A percentile compares a stretch with the other conserved stretches of the same genome.
Evolutionary conservation across 2,113 vertebrate genomes (phyloP).

Genomic region (Bubo scandiacus): DNA sequence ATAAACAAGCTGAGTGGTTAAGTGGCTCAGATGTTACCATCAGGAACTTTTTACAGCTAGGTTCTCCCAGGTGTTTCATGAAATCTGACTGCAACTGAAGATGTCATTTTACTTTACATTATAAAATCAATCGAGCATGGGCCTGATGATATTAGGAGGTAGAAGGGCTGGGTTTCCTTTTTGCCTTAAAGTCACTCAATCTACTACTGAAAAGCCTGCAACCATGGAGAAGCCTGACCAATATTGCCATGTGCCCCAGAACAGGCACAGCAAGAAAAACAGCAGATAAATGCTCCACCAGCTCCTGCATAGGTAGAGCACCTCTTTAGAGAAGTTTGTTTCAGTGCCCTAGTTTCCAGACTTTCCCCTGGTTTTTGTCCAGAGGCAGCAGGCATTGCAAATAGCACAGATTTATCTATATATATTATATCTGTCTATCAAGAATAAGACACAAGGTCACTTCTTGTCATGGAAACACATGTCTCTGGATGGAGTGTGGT

Average conservation of each 20-base stretch:
- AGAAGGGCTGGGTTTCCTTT: neutral
- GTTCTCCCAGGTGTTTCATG: neutral
- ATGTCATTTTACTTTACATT: neutral
- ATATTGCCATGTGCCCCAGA: too few relatives aligned
- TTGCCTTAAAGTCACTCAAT: neutral
- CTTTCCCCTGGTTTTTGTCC: neutral
- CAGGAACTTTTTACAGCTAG: neutral
- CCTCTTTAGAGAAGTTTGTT: neutral
- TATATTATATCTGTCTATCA: neutral
- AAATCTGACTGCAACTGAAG: neutral
- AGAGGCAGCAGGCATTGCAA: neutral
- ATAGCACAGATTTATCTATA: neutral
- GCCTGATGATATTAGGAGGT: neutral
- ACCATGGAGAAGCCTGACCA: neutral
- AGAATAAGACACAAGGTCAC: neutral
- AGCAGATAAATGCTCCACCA: rapidly evolving
- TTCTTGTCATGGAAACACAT: neutral
- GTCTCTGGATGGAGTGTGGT: neutral
- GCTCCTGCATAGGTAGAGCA: neutral
- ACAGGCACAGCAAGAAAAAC: neutral
- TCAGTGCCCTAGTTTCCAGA: neutral
- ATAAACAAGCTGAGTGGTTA: neutral
- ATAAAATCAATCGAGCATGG: neutral
- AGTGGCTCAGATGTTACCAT: neutral
- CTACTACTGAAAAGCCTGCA: neutral